These are phyloP conservation scores for Brachionichthys hirsutus DNA, from an alignment of 2,113 vertebrate genomes.

Conservation along the genomic window DNA sequence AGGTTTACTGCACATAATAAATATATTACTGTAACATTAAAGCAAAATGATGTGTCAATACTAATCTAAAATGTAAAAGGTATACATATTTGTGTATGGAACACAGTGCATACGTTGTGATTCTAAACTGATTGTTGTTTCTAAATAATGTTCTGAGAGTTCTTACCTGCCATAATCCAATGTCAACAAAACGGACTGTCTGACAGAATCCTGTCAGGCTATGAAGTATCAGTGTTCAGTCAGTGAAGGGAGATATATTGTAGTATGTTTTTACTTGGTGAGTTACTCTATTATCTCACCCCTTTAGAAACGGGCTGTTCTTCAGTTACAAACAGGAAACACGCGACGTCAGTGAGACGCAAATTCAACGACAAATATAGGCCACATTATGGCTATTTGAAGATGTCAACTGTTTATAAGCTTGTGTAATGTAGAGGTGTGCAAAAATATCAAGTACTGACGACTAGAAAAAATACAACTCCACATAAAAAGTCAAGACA, in stretches of 20 bases:
- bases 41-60: background rate
- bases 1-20: too few relatives aligned
- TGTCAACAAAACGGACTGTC: slow-evolving; percentile 17
- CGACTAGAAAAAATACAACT: too few relatives aligned
- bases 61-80: background rate
- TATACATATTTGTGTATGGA: too few relatives aligned
- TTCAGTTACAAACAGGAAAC: slow-evolving; percentile 82
- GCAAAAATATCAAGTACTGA: too few relatives aligned
- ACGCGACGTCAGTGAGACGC: slow-evolving; percentile 63
- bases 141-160: background rate
- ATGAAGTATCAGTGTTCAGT: slow-evolving; percentile 36
- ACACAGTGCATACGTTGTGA: background rate
- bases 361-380: too few relatives aligned
- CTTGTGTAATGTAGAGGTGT: too few relatives aligned
- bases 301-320: slow-evolving; percentile 55
- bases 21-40: too few relatives aligned
- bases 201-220: slow-evolving; percentile 14
- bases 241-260: slow-evolving; percentile 25
- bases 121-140: background rate
- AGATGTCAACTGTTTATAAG: too few relatives aligned
- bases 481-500: too few relatives aligned
- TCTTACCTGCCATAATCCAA: slow-evolving; percentile 48
- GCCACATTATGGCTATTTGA: too few relatives aligned
- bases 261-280: slow-evolving; percentile 70
- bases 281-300: slow-evolving; percentile 28